Evolutionary conservation across 2,888 invertebrate species (phyloP), one percentile per base, ranked within the genome.

Genomic region (Morpho helenor): DNA sequence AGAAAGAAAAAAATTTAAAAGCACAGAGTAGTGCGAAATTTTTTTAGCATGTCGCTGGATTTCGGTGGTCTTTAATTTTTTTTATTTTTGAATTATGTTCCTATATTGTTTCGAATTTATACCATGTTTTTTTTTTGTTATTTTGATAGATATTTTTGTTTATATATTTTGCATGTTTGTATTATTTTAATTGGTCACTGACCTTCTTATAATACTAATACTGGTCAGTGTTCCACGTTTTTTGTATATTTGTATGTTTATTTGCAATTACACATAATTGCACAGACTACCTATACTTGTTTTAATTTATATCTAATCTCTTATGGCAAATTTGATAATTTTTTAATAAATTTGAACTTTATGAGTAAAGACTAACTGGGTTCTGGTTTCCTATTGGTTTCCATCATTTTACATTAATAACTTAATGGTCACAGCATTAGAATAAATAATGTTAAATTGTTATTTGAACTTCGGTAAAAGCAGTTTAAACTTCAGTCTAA

Each of bases 21-120:
- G 89, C 88, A 90, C 89, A 86, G 66, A 80, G 84, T 85, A 89
- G 88, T 89, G 90, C 88, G 75, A 84, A 84, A 84, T 66, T 77
- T 82, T 74, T 82, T 70, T 9, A 77, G 90, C 89, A 90, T 90
- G 90, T 80, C 72, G 87, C 86, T 88, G 75, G 80, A 76, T 80
- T 76, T 84, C 79, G 76, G 75, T 86, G 84, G 80, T 82, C 74
- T 75, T 66, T 71, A 66, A 68, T 67, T 67, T 65, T 69, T 75
- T 71, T 68, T 73, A 71, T 73, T 62, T 67, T 72, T 72, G 71
- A 71, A 44, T 51, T 31, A 31, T 31, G 31, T 31, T 31, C 31
- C 31, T 68, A 70, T 66, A 72, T 69, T 31, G 31, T 31, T 31
- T 31, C 31, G n/a, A 31, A 31, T 31, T 3, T 31, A 31, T 31